phyloP scores from a whole-genome alignment of 64 coral and sea anemone species.

The Anthopleura sola region DNA sequence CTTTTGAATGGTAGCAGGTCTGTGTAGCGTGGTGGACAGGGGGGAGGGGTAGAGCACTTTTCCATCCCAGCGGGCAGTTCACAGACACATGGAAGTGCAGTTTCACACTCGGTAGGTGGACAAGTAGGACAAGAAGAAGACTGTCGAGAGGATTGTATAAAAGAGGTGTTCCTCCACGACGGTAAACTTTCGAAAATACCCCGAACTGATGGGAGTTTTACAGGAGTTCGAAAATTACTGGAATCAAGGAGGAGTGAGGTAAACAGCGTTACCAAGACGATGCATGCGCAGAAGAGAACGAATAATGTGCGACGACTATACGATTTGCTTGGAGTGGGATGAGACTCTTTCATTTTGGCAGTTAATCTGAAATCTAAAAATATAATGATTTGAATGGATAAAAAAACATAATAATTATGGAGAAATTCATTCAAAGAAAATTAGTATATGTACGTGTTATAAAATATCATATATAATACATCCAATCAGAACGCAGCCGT shows the following conservation, averaged over 20 bases:
- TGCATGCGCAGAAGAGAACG: not conserved
- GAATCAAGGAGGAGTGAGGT: not conserved
- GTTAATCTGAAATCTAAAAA: not conserved
- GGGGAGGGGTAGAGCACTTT: not conserved
- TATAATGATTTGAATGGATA: too few species aligned
- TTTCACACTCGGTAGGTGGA: not conserved
- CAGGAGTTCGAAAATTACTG: not conserved
- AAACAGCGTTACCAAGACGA: not conserved
- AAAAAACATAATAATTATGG: too few species aligned
- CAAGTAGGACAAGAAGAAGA: not conserved
- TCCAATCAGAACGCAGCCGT: too few species aligned
- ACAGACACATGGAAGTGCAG: not conserved
- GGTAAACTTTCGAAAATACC: slow-evolving; percentile 5
- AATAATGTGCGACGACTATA: not conserved
- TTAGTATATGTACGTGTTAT: too few species aligned
- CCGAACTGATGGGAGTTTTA: slow-evolving; percentile 3
- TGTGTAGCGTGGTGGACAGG: slow-evolving; percentile 17
- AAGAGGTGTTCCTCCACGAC: not conserved
- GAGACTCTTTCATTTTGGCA: not conserved
- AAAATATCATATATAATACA: too few species aligned
- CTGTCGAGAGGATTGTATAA: not conserved
- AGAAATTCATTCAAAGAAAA: too few species aligned
- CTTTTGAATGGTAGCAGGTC: slow-evolving; percentile 4
- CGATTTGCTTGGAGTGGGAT: not conserved
- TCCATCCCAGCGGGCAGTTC: not conserved